Base-by-base conservation (phyloP, 1,140 invertebrate genomes). In the Diprion similis region DNA sequence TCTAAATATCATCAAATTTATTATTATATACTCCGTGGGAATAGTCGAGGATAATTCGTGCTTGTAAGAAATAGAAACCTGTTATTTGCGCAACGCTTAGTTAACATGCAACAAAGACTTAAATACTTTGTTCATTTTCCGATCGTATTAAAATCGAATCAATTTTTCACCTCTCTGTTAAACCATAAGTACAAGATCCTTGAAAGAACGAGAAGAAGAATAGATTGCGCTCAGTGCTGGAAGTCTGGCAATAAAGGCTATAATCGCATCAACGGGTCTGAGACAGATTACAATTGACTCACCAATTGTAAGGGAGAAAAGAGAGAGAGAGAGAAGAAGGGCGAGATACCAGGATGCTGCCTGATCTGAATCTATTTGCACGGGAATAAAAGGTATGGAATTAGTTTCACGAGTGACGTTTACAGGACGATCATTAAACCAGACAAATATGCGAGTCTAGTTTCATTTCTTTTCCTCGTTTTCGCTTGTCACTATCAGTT, bases 221-320 rank as follows among this genome's bases (percentile, higher is more conserved):
- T 17, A 59, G 11, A 15, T 15, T 59, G 51, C 3, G 9, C 6
- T 59, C 11, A 8, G 51, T 8, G 51, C 51, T 15, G 51, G 51
- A 59, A 59, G 51, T 9, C 9, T 9, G 51, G 7, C 51, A 59
- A 59, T 59, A 59, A 59, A 59, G 51, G 51, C 7, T 37, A 37
- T 59, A 59, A 59, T 59, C 51, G 51, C 51, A 59, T 59, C 51
- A 59, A 13, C 11, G 51, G 51, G 51, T 59, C 51, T 59, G 51
- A 8, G 0, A 59, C 51, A 8, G 10, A 4, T 17, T 17, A 4
- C 51, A 59, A 17, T 59, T 59, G 51, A 8, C 51, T 59, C 11
- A 8, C 51, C 51, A 59, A 59, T 59, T 59, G 6, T 6, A 59
- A 17, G 11, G 6, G 1, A 37, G 1, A 37, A 37, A 37, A 6